Percentiles rank a stretch among this genome's conserved stretches.
Conservation (phyloP, 2,113 vertebrate species). For the Syngnathus typhle region DNA sequence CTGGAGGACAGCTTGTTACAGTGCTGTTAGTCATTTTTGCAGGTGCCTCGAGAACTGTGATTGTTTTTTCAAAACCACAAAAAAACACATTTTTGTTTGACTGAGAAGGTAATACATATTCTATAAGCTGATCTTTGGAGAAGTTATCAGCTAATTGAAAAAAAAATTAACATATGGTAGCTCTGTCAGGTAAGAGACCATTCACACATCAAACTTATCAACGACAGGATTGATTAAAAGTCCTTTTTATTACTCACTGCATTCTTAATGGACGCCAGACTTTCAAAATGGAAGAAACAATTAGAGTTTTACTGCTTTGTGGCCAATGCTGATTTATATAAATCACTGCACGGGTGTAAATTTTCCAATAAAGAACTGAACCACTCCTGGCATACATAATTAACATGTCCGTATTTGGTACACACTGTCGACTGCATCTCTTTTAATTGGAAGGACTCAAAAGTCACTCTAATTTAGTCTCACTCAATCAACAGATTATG, state of each 20-base stretch:
- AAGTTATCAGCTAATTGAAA: conserved; percentile 49
- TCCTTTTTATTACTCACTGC: conserved; percentile 73
- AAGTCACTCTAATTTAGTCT: conserved; percentile 42
- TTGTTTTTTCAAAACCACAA: background rate
- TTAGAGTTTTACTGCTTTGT: conserved; percentile 78
- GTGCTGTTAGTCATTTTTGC: background rate
- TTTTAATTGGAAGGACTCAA: conserved; percentile 52
- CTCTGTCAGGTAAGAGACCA: conserved; percentile 58
- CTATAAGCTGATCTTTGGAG: conserved; percentile 19
- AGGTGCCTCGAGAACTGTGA: too few species aligned
- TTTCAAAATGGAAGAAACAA: conserved; percentile 79
- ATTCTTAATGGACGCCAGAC: conserved; percentile 75
- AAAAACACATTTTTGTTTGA: background rate
- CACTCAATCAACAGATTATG: conserved; percentile 47
- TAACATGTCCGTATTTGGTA: conserved; percentile 60
- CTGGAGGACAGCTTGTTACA: background rate
- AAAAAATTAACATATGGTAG: conserved; percentile 61
- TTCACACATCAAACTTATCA: conserved; percentile 72
- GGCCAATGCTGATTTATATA: conserved; percentile 76
- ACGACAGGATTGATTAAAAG: conserved; percentile 78
- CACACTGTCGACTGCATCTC: conserved; percentile 46
- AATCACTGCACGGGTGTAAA: conserved; percentile 75
- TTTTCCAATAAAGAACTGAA: conserved; percentile 72
- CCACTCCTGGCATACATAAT: conserved; percentile 71
- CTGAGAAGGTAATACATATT: conserved; percentile 5